These are phyloP conservation scores for Corvus cornix DNA, from an alignment of 2,113 vertebrate species.

Conservation along the genomic window DNA sequence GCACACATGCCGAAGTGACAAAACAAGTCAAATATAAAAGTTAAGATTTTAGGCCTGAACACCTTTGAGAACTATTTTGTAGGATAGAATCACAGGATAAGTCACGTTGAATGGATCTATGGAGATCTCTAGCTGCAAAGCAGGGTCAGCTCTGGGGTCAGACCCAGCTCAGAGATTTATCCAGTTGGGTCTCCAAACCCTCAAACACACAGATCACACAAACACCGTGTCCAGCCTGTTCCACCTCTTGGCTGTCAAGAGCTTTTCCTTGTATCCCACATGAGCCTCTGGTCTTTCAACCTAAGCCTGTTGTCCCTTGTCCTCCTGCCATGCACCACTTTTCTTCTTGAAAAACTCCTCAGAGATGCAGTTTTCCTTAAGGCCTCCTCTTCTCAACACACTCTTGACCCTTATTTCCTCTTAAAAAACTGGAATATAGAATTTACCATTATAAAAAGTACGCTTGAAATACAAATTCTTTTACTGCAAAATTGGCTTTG, in stretches of 20 bases:
- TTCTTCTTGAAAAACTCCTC: not conserved
- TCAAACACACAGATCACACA: not conserved
- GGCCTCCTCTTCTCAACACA: not conserved
- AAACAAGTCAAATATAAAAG: not conserved
- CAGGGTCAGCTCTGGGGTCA: not conserved
- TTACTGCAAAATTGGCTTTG: not conserved
- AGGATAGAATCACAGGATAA: not conserved
- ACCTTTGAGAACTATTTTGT: not conserved
- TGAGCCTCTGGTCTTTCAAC: not conserved
- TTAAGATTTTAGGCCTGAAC: not conserved
- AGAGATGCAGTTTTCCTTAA: not conserved
- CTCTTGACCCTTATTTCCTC: not conserved
- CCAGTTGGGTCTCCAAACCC: not conserved
- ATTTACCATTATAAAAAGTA: not conserved
- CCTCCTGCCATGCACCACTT: not conserved
- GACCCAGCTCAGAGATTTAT: not conserved
- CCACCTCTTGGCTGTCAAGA: not conserved
- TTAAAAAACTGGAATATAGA: not conserved
- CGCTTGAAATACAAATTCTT: not conserved
- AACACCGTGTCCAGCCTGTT: not conserved
- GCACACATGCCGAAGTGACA: not conserved
- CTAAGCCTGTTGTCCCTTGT: not conserved
- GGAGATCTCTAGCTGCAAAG: not conserved
- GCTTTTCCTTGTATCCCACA: not conserved
- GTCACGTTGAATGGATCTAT: not conserved